Base-by-base conservation (phyloP, 2,888 invertebrate species). In the Pelosia muscerda region DNA sequence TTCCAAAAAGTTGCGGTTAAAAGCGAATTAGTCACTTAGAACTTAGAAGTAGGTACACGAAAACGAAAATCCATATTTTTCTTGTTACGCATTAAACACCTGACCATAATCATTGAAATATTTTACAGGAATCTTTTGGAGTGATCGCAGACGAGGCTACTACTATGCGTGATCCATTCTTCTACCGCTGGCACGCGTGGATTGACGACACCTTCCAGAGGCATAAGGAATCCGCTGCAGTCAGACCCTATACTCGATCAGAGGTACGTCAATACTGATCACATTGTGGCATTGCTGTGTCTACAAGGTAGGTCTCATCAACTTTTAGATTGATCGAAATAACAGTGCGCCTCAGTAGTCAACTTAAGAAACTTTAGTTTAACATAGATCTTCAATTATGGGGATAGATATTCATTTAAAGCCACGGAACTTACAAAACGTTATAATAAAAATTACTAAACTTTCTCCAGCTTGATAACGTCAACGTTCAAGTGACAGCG, bases 91-190 rank as follows among this genome's bases (percentile, higher is more conserved):
- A 15, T 4, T 4, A 19, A 2, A 38, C 5, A 42, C 19, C 19
- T 19, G 6, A 42, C 19, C 13, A 1, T n/a, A 6, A 23, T 23
- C 4, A 26, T n/a, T n/a, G 10, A 28, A 63, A 69, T 22, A 10
- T n/a, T 62, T 55, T 81, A 56, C 83, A 97, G 96, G 98, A 98
- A 95, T 95, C 96, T 2, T 96, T 97, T 79, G 96, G 97, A 34
- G 96, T 97, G 0, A 97, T 98, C 95, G 97, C 97, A 0, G 98
- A 98, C 83, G 96, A 97, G 5, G 96, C 97, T 0, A 97, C 97
- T 0, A 97, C 98, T 0, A 97, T 98, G 97, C 95, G 98, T 61
- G 98, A 98, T 89, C 98, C 98, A 0, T 94, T 97, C 73, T 98
- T 98, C 95, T 98, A 97, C 93, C 96, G 97, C 84, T 98, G 97